phyloP scores from a whole-genome alignment of 2,888 invertebrate species.

The Pseudeuparius sepicola region DNA sequence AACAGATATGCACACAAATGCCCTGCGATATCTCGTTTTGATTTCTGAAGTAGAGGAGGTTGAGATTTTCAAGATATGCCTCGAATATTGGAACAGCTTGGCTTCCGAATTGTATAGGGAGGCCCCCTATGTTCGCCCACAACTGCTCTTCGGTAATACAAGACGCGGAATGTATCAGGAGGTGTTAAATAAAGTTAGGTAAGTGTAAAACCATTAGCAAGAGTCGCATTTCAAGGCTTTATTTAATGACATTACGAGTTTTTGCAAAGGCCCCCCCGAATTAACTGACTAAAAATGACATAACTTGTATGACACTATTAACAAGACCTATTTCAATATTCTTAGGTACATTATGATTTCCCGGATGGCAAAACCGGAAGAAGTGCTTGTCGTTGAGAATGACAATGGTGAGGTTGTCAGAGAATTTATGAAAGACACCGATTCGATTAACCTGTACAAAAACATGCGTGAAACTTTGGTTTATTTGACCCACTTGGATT shows the following conservation, averaged over 20 bases:
- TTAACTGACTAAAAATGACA: too few species aligned
- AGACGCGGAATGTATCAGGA: slow-evolving; percentile 63
- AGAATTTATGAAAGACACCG: slow-evolving; percentile 99
- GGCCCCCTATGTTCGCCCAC: slow-evolving; percentile 37
- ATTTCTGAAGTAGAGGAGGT: slow-evolving; percentile 98
- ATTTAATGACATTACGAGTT: too few species aligned
- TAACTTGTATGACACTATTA: too few species aligned
- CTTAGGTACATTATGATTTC: slow-evolving; percentile 95
- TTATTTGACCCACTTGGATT: slow-evolving; percentile 97
- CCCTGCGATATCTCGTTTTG: slow-evolving; percentile 67
- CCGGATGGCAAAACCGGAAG: slow-evolving; percentile 99
- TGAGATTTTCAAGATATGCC: slow-evolving; percentile 98
- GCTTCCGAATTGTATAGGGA: slow-evolving; percentile 88
- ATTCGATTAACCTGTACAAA: slow-evolving; percentile 97
- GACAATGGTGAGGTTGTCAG: slow-evolving; percentile 99
- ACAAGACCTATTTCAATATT: too few species aligned
- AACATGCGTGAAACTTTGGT: slow-evolving; percentile 98
- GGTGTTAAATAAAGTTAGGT: slow-evolving; percentile 66
- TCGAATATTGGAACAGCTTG: slow-evolving; percentile 97
- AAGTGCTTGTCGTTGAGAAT: slow-evolving; percentile 98
- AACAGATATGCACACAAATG: slow-evolving; percentile 64
- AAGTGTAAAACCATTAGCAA: background rate
- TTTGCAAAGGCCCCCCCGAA: too few species aligned
- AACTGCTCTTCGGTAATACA: slow-evolving; percentile 33
- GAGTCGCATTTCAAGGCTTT: too few species aligned